phyloP scores from a whole-genome alignment of 2,888 invertebrate species.

The Epistrophe eligans region DNA sequence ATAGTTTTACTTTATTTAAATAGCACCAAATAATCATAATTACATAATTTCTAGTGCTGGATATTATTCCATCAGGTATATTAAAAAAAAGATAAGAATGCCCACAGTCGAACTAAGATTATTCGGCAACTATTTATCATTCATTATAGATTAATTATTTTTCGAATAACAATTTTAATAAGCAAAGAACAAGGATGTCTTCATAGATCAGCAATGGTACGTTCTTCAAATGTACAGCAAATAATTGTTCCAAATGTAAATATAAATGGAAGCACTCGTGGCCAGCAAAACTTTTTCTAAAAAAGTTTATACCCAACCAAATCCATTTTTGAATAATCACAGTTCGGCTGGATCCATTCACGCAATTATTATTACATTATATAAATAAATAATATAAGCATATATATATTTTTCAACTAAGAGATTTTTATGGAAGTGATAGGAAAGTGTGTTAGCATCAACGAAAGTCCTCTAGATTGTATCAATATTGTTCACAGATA shows the following conservation, averaged over 20 bases:
- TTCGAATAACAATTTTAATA: conserved; percentile 24
- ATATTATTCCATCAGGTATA: conserved; percentile 69
- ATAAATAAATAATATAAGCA: not conserved
- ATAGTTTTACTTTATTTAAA: conserved; percentile 38
- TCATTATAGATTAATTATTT: conserved; percentile 18
- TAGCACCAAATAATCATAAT: conserved; percentile 69
- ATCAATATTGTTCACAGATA: conserved; percentile 55
- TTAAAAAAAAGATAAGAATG: conserved; percentile 22
- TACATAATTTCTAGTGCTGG: conserved; percentile 59
- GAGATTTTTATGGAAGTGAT: conserved; percentile 72
- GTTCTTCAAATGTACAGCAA: conserved; percentile 51
- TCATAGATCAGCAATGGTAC: conserved; percentile 36
- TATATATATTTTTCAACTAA: conserved; percentile 60
- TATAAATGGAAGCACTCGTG: conserved; percentile 28
- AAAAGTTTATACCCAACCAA: conserved; percentile 16
- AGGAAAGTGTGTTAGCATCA: conserved; percentile 68
- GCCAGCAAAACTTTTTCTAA: conserved; percentile 13
- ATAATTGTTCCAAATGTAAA: conserved; percentile 49
- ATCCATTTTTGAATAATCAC: conserved; percentile 38
- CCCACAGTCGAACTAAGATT: conserved; percentile 52
- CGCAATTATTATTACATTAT: conserved; percentile 36
- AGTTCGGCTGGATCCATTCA: conserved; percentile 62
- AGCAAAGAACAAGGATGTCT: not conserved
- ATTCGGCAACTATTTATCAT: conserved; percentile 11
- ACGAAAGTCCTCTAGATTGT: conserved; percentile 63